phyloP scores from a whole-genome alignment of 2,113 vertebrate species.

The Atractosteus spatula region DNA sequence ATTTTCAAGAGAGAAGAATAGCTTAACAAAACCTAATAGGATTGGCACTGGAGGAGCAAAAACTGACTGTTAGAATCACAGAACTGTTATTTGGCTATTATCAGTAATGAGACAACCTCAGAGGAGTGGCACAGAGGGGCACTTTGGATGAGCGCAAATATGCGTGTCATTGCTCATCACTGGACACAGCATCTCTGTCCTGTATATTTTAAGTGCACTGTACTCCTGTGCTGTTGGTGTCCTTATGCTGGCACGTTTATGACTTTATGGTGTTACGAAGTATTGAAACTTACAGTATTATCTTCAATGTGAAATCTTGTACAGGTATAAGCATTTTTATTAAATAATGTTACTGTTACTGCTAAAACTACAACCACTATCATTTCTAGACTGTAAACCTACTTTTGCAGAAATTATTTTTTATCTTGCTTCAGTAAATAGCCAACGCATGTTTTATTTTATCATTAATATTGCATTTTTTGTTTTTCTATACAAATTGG shows the following conservation, averaged over 20 bases:
- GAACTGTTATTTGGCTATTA: conserved; percentile 13
- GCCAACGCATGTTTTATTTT: too few relatives aligned
- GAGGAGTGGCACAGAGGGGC: too few relatives aligned
- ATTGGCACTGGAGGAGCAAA: conserved; percentile 20
- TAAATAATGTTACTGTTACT: too few relatives aligned
- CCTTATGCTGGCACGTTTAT: conserved; percentile 46
- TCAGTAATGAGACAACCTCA: background rate
- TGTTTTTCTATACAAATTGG: too few relatives aligned
- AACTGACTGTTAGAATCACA: background rate
- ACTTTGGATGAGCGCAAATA: too few relatives aligned
- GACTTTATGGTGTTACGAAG: background rate
- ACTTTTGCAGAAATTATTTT: too few relatives aligned
- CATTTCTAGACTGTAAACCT: too few relatives aligned
- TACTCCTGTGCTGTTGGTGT: conserved; percentile 22
- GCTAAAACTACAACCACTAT: too few relatives aligned
- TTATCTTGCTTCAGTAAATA: too few relatives aligned
- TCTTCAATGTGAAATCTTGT: too few relatives aligned
- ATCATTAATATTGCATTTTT: too few relatives aligned
- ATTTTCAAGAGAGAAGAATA: conserved; percentile 23
- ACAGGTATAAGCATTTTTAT: too few relatives aligned
- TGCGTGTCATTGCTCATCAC: background rate
- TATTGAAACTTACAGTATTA: background rate
- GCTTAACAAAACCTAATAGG: conserved; percentile 25
- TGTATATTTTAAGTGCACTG: background rate
- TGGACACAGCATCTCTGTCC: background rate